A percentile compares a stretch with the other conserved stretches of the same genome.
Conservation (phyloP, 1,140 invertebrate genomes). For the Eurosta solidaginis region DNA sequence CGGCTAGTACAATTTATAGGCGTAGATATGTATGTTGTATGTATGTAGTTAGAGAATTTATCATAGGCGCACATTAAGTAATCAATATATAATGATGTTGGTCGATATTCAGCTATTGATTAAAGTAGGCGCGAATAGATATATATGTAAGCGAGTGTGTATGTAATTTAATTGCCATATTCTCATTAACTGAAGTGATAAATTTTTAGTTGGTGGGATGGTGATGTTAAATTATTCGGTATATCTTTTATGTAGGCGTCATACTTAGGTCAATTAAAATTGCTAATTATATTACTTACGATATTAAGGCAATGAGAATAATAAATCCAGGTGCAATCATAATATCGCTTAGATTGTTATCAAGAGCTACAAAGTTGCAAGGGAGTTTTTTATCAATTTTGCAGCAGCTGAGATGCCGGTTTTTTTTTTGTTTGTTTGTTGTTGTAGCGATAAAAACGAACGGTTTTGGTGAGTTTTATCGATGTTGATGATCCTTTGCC, state of each 20-base stretch:
- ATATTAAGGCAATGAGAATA: neutral
- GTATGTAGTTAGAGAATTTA: too few relatives aligned
- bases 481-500: too few relatives aligned
- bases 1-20: neutral
- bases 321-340: neutral
- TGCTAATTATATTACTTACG: neutral
- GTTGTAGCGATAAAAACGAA: too few relatives aligned
- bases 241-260: neutral
- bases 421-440: too few relatives aligned
- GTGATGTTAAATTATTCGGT: neutral
- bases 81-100: neutral
- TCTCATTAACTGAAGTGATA: neutral
- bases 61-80: too few relatives aligned
- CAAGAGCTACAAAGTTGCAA: too few relatives aligned
- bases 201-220: neutral
- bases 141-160: neutral
- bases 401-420: too few relatives aligned
- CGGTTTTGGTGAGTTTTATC: too few relatives aligned
- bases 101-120: neutral
- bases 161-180: neutral
- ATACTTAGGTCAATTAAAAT: neutral
- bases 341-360: too few relatives aligned
- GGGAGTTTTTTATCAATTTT: too few relatives aligned
- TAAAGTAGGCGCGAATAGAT: too few relatives aligned
- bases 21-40: neutral